These are phyloP conservation scores for Pristionchus mayeri DNA, from an alignment of 2,888 invertebrate species.

Conservation along the genomic window DNA sequence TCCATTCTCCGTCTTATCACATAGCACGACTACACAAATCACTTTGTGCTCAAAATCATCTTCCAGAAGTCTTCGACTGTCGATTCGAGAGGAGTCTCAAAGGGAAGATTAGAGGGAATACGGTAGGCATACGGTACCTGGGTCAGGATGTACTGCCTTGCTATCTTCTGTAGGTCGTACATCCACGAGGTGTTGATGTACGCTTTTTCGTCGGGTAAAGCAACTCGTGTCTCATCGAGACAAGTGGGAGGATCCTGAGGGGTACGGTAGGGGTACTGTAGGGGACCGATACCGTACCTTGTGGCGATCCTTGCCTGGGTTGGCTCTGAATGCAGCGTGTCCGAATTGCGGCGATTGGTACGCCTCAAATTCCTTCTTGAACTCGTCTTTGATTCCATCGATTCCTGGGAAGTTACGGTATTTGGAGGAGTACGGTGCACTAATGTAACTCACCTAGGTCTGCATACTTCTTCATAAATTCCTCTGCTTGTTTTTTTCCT, in stretches of 20 bases:
- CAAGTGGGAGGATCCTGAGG: neutral
- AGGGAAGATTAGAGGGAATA: neutral
- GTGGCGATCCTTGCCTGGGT: constrained; percentile 1
- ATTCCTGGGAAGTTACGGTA: neutral
- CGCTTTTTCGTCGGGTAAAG: neutral
- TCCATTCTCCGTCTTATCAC: constrained; percentile 14
- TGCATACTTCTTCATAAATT: constrained; percentile 1
- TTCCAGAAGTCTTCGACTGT: constrained; percentile 38
- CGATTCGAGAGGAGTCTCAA: neutral
- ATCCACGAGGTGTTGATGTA: constrained; percentile 23
- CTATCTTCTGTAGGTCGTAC: neutral
- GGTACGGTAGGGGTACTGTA: neutral
- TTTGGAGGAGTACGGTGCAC: neutral
- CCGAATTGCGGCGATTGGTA: neutral
- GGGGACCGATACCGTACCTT: neutral
- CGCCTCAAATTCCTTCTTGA: neutral
- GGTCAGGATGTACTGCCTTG: neutral
- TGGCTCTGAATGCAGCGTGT: neutral
- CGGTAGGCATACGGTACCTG: neutral
- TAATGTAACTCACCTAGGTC: neutral
- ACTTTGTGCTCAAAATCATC: constrained; percentile 24
- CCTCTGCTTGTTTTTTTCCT: neutral
- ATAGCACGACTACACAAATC: neutral
- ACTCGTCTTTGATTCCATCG: neutral
- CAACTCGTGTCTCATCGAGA: neutral